A percentile compares a stretch with the other conserved stretches of the same genome.
Evolutionary conservation across 2,888 invertebrate genomes (phyloP).

Genomic region (Leucoptera coffeella): DNA sequence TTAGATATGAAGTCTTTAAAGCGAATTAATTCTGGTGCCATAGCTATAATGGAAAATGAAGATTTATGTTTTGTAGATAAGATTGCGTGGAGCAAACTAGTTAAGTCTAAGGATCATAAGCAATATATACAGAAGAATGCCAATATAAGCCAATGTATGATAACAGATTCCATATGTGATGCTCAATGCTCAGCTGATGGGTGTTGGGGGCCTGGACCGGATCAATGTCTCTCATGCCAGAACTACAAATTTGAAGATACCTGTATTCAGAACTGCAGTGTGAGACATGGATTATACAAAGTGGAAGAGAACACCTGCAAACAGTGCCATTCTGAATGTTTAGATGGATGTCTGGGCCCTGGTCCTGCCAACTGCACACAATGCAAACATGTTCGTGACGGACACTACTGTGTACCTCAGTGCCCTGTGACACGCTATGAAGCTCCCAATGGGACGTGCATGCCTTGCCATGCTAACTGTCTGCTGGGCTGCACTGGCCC

Average conservation of each 20-base stretch:
- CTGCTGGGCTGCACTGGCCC: constrained; percentile 78
- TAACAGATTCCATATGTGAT: too few species aligned
- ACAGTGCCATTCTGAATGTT: constrained; percentile 84
- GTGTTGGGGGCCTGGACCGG: constrained; percentile 92
- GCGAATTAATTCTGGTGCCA: constrained; percentile 79
- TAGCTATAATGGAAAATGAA: constrained; percentile 83
- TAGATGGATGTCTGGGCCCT: constrained; percentile 72
- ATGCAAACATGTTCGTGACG: constrained; percentile 75
- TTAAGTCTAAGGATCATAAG: constrained; percentile 67
- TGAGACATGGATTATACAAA: constrained; percentile 72
- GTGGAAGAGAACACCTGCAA: constrained; percentile 74
- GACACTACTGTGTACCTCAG: constrained; percentile 77
- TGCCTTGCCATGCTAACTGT: constrained; percentile 68
- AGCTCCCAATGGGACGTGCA: constrained; percentile 58
- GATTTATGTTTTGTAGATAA: constrained; percentile 82
- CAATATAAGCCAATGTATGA: too few species aligned
- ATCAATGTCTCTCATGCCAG: constrained; percentile 85
- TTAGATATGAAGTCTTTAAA: constrained; percentile 78
- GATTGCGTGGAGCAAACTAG: constrained; percentile 78
- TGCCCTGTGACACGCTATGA: constrained; percentile 79
- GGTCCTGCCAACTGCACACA: constrained; percentile 68
- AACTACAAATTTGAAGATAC: constrained; percentile 73
- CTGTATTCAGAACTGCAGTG: constrained; percentile 80
- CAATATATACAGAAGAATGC: constrained; percentile 72
- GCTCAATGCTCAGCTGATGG: constrained; percentile 83